Evolutionary conservation across 2,797 vertebrate species (phyloP), one percentile per base, ranked within the genome.

Genomic region (Natrix natrix): DNA sequence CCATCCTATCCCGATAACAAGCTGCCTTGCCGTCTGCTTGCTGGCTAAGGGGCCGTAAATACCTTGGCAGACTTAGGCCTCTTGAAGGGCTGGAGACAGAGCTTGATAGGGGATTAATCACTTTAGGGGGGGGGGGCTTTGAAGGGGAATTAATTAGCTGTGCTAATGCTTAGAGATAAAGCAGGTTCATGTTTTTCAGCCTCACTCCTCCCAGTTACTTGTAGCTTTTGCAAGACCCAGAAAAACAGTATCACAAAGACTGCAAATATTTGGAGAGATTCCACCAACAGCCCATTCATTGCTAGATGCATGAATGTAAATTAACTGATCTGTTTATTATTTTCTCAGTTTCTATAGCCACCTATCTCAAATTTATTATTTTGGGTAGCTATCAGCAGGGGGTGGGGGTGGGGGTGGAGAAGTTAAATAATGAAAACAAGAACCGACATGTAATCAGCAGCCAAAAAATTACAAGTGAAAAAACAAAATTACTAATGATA

Each of bases 161-260:
- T 94, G 92, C 94, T 97, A 97, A 97, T 95, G 94, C 93, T 94
- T 11, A 55, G 94, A 96, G 95, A 96, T 97, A 97, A 95, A 96
- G 90, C 88, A 96, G 94, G 93, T 95, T 96, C 56, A 1, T 86
- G 92, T 91, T 91, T 96, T 93, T 92, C 94, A 87, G 92, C 52
- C 88, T 88, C 90, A 83, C 87, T 94, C 89, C 66, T 94, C 91
- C 90, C 91, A 93, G 94, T 20, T n/a, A 94, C 90, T 92, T 86
- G 57, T 55, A 92, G 92, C 89, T 96, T 95, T 93, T 92, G 93
- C 91, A 94, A 55, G 32, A 93, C 54, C 89, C 92, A 57, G 83
- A 92, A 96, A 90, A 90, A 37, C 89, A 52, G 91, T 92, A 94
- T 90, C 91, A 74, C 32, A 94, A 95, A 95, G 92, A 90, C 63